A percentile compares a stretch with the other conserved stretches of the same genome.
phyloP scores from a whole-genome alignment of 2,113 vertebrate genomes.

The Brienomyrus brachyistius region DNA sequence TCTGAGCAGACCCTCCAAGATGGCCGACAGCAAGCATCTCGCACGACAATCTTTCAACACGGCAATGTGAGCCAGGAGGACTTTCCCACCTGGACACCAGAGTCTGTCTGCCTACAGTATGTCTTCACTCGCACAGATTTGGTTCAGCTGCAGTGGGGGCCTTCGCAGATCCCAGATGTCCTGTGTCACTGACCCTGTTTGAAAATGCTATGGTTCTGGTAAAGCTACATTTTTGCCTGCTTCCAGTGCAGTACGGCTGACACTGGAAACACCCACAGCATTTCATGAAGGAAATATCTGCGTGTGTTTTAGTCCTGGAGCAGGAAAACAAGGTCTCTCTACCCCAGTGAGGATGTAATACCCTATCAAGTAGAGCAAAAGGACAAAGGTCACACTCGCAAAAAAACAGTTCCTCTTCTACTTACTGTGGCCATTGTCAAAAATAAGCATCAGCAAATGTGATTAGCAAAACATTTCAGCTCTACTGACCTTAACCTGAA shows the following conservation, averaged over 20 bases:
- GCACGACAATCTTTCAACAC: not conserved
- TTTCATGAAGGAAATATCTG: not conserved
- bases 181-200: not conserved
- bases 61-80: not conserved
- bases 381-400: not conserved
- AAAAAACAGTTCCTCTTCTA: not conserved
- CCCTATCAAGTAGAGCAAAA: not conserved
- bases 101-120: not conserved
- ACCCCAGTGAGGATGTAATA: not conserved
- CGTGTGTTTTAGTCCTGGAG: not conserved
- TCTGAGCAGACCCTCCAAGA: not conserved
- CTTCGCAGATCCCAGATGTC: not conserved
- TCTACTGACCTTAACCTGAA: not conserved
- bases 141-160: not conserved
- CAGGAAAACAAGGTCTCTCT: not conserved
- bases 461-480: not conserved
- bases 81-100: not conserved
- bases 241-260: not conserved
- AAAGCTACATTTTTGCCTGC: not conserved
- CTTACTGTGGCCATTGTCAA: not conserved
- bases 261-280: not conserved
- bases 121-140: not conserved
- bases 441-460: not conserved
- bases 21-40: not conserved
- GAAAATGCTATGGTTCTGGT: not conserved